Base-by-base conservation (phyloP, 2,113 vertebrate genomes). In the Donacobius atricapilla region DNA sequence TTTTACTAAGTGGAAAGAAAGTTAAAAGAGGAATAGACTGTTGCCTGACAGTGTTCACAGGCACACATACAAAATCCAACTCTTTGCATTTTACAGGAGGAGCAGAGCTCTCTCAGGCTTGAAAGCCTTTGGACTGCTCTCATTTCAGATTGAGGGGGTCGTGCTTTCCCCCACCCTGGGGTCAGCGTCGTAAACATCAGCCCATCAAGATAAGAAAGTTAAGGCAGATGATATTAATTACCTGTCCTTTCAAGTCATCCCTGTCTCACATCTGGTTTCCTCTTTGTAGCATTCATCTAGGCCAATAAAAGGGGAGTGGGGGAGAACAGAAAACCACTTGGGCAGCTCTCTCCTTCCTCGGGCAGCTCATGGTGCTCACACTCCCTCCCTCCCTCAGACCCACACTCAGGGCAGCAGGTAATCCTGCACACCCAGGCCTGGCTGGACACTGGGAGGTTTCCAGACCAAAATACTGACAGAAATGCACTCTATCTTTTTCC, bases 161-260 rank as follows among this genome's bases (percentile, higher is more conserved):
- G 37, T 91, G 85, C 88, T 93, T 95, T 53, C 63, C 95, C 88
- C 91, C 71, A 96, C 97, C 92, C 97, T 94, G 84, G 56, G 97
- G 97, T 98, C 97, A 97, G 58, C 11, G 2, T 71, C 89, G 87
- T 90, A 96, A 95, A 97, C 97, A 95, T 94, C 97, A 90, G 96
- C 95, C 94, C 96, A 97, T 98, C 96, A 94, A 98, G 98, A 99
- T 98, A 98, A 98, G 98, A 98, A 97, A 89, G 96, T 92, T 64
- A 83, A 93, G 87, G 96, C 98, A 98, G 98, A 98, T 96, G 97
- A 97, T 98, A 98, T 97, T 97, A 97, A 98, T 98, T 98, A 98
- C 97, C 97, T 98, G 96, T 95, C 83, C 97, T 98, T 98, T 98
- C 97, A 98, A 98, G 98, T 94, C 95, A 91, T 96, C 97, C 94